Percentiles rank a stretch among this genome's conserved stretches.
These are phyloP conservation scores for Eugnorisma glareosa DNA, from an alignment of 2,888 invertebrate genomes.

Conservation along the genomic window DNA sequence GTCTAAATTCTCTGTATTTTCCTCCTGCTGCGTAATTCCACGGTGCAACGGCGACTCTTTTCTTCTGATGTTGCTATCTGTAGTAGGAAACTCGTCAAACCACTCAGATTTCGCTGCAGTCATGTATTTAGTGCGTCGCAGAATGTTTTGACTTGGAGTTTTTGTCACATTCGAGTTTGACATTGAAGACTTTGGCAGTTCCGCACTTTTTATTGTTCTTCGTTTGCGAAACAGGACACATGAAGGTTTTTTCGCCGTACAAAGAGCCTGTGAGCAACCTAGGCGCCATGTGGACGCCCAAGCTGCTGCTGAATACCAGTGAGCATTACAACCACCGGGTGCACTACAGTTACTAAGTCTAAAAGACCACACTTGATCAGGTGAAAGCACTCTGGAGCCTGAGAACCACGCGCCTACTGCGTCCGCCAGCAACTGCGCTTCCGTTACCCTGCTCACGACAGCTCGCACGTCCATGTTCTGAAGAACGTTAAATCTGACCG, in stretches of 20 bases:
- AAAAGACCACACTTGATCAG: slow-evolving; percentile 84
- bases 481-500: slow-evolving; percentile 84
- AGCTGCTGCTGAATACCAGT: slow-evolving; percentile 86
- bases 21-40: slow-evolving; percentile 68
- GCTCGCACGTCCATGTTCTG: slow-evolving; percentile 88
- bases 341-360: slow-evolving; percentile 83
- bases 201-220: slow-evolving; percentile 60
- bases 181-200: background rate
- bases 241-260: slow-evolving; percentile 81
- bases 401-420: slow-evolving; percentile 87
- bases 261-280: slow-evolving; percentile 86
- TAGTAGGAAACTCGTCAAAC: slow-evolving; percentile 77
- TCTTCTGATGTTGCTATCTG: slow-evolving; percentile 50
- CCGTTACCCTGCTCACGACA: slow-evolving; percentile 81
- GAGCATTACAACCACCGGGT: slow-evolving; percentile 84
- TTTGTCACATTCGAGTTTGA: slow-evolving; percentile 19
- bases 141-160: slow-evolving; percentile 70
- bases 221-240: slow-evolving; percentile 80
- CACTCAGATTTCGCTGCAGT: slow-evolving; percentile 67
- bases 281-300: slow-evolving; percentile 88
- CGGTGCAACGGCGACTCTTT: slow-evolving; percentile 81
- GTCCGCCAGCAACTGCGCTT: slow-evolving; percentile 86
- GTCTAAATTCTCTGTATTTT: slow-evolving; percentile 15
- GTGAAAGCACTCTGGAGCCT: slow-evolving; percentile 81
- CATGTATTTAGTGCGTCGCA: slow-evolving; percentile 81